Conservation (phyloP, 2,113 vertebrate species). For the Boleophthalmus pectinirostris region DNA sequence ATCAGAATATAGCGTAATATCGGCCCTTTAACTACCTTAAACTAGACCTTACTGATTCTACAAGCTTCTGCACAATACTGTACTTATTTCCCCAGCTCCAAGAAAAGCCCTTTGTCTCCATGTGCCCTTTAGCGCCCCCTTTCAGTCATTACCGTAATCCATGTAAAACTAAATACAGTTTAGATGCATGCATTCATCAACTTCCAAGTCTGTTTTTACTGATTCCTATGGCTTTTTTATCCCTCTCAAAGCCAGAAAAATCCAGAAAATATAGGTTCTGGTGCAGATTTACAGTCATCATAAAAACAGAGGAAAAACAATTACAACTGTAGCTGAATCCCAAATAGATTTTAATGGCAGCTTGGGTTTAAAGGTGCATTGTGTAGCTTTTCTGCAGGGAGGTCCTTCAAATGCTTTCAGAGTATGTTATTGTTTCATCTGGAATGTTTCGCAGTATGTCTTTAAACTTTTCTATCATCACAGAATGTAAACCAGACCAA, state of each 20-base stretch:
- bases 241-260: slow-evolving; percentile 22
- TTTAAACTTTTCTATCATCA: too few species aligned
- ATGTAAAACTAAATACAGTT: slow-evolving; percentile 13
- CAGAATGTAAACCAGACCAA: too few species aligned
- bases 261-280: slow-evolving; percentile 22
- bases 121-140: neutral
- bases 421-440: too few species aligned
- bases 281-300: slow-evolving; percentile 25
- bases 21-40: slow-evolving; percentile 28
- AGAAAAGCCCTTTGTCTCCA: slow-evolving; percentile 43
- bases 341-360: slow-evolving; percentile 44
- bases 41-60: slow-evolving; percentile 31
- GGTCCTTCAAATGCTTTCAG: too few species aligned
- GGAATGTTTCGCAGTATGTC: too few species aligned
- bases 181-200: neutral
- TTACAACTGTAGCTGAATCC: slow-evolving; percentile 41
- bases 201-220: neutral
- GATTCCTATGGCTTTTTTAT: slow-evolving; percentile 9
- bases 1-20: too few species aligned
- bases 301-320: slow-evolving; percentile 27
- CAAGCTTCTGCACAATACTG: slow-evolving; percentile 28
- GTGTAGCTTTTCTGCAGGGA: too few species aligned
- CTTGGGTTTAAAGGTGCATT: slow-evolving; percentile 39
- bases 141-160: slow-evolving; percentile 16
- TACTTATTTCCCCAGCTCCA: slow-evolving; percentile 20